phyloP scores from a whole-genome alignment of 1,140 invertebrate species.

The Ostrea denselamellosa region DNA sequence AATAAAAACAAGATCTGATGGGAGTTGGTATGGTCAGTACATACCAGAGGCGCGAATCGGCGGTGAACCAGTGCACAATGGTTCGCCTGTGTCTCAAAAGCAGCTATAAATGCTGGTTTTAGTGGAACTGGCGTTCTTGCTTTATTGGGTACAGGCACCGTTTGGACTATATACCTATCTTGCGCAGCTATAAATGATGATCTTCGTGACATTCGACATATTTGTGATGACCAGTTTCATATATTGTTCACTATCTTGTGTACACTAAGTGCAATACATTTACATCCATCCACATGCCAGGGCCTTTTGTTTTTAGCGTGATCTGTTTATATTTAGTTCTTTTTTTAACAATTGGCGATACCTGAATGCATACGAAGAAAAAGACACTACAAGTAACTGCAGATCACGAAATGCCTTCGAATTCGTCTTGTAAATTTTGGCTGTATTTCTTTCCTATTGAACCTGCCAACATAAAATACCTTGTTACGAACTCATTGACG shows the following conservation, averaged over 20 bases:
- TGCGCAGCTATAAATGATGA: constrained; percentile 11
- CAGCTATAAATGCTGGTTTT: constrained; percentile 5
- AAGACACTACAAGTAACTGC: neutral
- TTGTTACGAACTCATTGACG: neutral
- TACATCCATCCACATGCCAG: too few relatives aligned
- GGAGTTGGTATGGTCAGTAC: constrained; percentile 27
- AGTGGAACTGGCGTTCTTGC: neutral
- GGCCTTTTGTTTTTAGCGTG: too few relatives aligned
- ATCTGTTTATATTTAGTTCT: too few relatives aligned
- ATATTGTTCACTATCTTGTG: neutral
- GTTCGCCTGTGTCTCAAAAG: neutral
- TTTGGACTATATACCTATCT: constrained; percentile 32
- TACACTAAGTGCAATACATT: neutral
- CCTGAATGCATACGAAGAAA: too few relatives aligned
- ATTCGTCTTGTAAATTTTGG: neutral
- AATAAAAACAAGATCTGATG: constrained; percentile 26
- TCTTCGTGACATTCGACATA: neutral
- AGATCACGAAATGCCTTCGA: neutral
- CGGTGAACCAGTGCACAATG: constrained; percentile 15
- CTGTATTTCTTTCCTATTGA: neutral
- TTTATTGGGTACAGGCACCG: constrained; percentile 12
- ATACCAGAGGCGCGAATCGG: constrained; percentile 7
- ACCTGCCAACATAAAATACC: neutral
- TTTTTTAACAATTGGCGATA: too few relatives aligned
- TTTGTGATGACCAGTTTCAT: neutral